Conservation (phyloP, 2,888 invertebrate genomes). For the Hirtodrosophila cameraria region DNA sequence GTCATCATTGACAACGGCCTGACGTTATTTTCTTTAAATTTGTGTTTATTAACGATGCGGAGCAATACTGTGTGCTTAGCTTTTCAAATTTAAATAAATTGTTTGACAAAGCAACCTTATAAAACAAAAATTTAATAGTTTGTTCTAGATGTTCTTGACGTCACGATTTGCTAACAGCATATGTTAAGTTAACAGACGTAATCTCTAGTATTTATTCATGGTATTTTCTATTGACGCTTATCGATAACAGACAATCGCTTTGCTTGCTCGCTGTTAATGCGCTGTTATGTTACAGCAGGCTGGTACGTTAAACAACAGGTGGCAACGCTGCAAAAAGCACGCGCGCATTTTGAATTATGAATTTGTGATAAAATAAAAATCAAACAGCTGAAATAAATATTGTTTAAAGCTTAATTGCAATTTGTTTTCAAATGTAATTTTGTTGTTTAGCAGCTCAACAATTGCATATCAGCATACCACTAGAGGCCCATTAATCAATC, state of each 20-base stretch:
- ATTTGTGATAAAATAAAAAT: not conserved
- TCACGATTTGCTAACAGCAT: no score
- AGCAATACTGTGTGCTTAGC: no score
- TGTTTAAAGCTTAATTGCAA: not conserved
- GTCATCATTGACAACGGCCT: no score
- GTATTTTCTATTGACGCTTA: no score
- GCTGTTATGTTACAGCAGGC: constrained; percentile 20
- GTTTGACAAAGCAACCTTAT: no score
- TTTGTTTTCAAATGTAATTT: constrained; percentile 17
- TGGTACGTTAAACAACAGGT: not conserved
- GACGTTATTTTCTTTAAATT: no score
- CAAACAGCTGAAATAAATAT: not conserved
- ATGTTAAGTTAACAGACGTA: no score
- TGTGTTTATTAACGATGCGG: no score
- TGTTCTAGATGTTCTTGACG: no score
- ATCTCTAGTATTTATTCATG: no score
- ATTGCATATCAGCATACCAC: constrained; percentile 1
- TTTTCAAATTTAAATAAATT: no score
- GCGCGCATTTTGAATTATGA: constrained; percentile 17
- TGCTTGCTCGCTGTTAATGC: constrained; percentile 4
- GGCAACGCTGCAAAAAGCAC: not conserved
- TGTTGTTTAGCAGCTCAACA: constrained; percentile 4
- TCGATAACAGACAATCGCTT: constrained; percentile 27
- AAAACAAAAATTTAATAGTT: no score
- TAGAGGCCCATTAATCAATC: constrained; percentile 59